These are phyloP conservation scores for Rambutsinella grinnellia DNA, from an alignment of 2,888 invertebrate species.

Conservation along the genomic window DNA sequence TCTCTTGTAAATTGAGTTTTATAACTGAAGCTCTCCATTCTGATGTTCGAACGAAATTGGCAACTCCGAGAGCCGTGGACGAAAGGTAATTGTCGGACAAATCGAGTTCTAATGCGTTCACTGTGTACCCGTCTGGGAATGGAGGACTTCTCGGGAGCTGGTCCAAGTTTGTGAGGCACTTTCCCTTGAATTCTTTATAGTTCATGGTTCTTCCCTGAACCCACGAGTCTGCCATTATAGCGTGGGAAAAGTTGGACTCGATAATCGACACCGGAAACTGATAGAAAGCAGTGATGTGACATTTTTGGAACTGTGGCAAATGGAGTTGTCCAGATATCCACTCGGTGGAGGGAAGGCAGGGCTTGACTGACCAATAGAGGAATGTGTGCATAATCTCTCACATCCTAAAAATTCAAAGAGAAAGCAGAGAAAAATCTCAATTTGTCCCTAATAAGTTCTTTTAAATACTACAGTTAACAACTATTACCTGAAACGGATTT, in stretches of 20 bases:
- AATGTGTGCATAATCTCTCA: slow-evolving; percentile 63
- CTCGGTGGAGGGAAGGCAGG: slow-evolving; percentile 57
- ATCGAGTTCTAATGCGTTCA: slow-evolving; percentile 56
- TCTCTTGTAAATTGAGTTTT: slow-evolving; percentile 62
- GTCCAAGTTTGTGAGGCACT: slow-evolving; percentile 58
- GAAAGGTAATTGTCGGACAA: slow-evolving; percentile 63
- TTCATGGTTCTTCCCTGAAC: slow-evolving; percentile 34
- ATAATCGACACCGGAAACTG: slow-evolving; percentile 34
- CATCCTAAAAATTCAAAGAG: slow-evolving; percentile 46
- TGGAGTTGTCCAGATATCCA: slow-evolving; percentile 63
- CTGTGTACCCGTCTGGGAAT: slow-evolving; percentile 37
- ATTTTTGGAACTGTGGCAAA: slow-evolving; percentile 34
- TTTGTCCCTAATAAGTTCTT: neutral
- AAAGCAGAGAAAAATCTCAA: neutral
- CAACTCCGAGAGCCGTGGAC: slow-evolving; percentile 34
- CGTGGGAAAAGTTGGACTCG: slow-evolving; percentile 29
- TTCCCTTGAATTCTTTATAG: slow-evolving; percentile 53
- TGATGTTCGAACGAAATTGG: slow-evolving; percentile 42
- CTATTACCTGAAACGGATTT: slow-evolving; percentile 63
- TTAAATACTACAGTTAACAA: neutral
- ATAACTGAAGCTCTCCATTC: slow-evolving; percentile 59
- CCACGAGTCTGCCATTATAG: slow-evolving; percentile 26
- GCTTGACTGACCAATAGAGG: slow-evolving; percentile 57
- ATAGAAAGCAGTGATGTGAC: slow-evolving; percentile 44
- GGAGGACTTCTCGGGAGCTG: slow-evolving; percentile 45